These are phyloP conservation scores for Megaleporinus macrocephalus DNA, from an alignment of 2,113 vertebrate species.

Conservation along the genomic window DNA sequence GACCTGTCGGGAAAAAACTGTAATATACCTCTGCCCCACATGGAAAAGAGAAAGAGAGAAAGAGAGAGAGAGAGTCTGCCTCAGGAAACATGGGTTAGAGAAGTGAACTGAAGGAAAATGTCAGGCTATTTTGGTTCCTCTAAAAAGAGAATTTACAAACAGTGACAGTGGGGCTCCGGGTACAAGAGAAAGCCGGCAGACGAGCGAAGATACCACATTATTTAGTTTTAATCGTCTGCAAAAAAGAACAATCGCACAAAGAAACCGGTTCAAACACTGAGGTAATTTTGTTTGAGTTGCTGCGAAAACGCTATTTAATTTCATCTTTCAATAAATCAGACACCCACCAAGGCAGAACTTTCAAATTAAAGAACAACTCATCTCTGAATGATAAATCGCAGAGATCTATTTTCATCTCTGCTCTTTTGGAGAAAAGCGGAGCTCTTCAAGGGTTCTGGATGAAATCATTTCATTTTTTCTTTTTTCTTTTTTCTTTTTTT, in stretches of 20 bases:
- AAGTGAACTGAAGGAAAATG: slow-evolving; percentile 44
- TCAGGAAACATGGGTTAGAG: slow-evolving; percentile 39
- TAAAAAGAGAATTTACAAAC: slow-evolving; percentile 44
- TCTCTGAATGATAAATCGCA: slow-evolving; percentile 10
- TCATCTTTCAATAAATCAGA: slow-evolving; percentile 17
- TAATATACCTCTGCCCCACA: no score
- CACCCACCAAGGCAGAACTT: neutral
- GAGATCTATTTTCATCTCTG: neutral
- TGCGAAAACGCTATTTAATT: slow-evolving; percentile 36
- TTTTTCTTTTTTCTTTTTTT: neutral
- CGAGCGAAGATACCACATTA: slow-evolving; percentile 25
- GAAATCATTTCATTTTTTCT: neutral
- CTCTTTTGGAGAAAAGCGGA: neutral
- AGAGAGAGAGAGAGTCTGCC: slow-evolving; percentile 15
- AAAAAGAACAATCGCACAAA: slow-evolving; percentile 45
- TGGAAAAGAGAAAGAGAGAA: neutral
- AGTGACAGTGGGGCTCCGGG: slow-evolving; percentile 47
- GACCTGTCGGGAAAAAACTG: neutral
- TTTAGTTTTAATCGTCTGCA: slow-evolving; percentile 46
- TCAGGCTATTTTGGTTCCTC: slow-evolving; percentile 50
- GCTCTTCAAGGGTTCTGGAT: neutral
- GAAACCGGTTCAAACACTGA: slow-evolving; percentile 25
- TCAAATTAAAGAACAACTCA: slow-evolving; percentile 23
- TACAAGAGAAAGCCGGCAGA: slow-evolving; percentile 46
- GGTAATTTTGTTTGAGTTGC: slow-evolving; percentile 37